Conservation (phyloP, 2,113 vertebrate species). For the Prolemur simus region DNA sequence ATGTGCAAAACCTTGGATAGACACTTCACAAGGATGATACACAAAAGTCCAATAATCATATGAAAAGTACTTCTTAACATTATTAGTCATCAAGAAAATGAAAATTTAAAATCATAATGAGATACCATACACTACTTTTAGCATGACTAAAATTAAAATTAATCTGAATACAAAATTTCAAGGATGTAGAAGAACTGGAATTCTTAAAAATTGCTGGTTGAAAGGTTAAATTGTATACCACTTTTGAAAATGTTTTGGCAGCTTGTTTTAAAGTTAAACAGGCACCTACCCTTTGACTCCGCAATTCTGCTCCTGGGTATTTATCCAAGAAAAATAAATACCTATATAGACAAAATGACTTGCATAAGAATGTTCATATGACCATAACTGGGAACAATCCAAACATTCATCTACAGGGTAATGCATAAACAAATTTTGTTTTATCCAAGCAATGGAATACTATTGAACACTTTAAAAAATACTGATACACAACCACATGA, state of each 20-base stretch:
- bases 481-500: background rate
- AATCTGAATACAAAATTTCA: background rate
- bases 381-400: background rate
- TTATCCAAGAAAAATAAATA: background rate
- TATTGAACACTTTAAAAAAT: background rate
- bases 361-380: background rate
- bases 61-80: background rate
- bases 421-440: background rate
- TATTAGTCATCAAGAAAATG: background rate
- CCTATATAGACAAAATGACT: background rate
- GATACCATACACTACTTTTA: background rate
- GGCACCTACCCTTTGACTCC: background rate
- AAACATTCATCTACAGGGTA: background rate
- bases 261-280: background rate
- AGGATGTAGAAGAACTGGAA: background rate
- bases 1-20: background rate
- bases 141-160: background rate
- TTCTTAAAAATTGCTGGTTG: background rate
- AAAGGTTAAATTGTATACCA: background rate
- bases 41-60: background rate
- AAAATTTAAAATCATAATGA: background rate
- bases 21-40: background rate
- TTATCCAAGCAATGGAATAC: background rate
- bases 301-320: background rate
- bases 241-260: background rate